These are phyloP conservation scores for Amitus sp. DNA, from an alignment of 2,888 invertebrate species.

Conservation along the genomic window DNA sequence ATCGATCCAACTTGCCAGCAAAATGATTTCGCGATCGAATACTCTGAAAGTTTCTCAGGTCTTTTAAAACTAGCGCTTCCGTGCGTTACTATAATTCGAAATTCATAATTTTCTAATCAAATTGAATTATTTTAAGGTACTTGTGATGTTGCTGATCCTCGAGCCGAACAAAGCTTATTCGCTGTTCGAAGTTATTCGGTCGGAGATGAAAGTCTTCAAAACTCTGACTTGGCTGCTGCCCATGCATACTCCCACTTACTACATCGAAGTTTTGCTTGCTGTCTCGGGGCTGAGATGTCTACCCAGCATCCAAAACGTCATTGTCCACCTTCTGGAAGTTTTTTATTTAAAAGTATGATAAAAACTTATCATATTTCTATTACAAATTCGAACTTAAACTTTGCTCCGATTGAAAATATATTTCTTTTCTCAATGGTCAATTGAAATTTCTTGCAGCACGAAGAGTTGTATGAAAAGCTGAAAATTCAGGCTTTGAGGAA, in stretches of 20 bases:
- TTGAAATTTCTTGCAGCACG: conserved; percentile 34
- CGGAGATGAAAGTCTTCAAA: conserved; percentile 53
- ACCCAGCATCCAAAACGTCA: conserved; percentile 35
- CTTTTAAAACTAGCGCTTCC: too few species aligned
- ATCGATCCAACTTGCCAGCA: conserved; percentile 59
- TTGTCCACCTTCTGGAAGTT: conserved; percentile 45
- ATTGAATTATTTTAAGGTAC: conserved; percentile 43
- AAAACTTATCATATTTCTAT: neutral
- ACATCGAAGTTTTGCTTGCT: conserved; percentile 47
- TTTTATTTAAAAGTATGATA: conserved; percentile 53
- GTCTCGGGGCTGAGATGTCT: conserved; percentile 35
- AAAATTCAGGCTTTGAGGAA: conserved; percentile 24
- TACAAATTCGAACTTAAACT: too few species aligned
- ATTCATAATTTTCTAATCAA: neutral
- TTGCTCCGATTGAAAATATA: neutral
- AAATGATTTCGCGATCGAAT: conserved; percentile 51
- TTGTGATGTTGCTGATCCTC: conserved; percentile 43
- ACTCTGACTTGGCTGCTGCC: conserved; percentile 48
- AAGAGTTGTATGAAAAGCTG: conserved; percentile 38
- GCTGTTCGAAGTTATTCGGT: conserved; percentile 36
- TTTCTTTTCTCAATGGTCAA: neutral
- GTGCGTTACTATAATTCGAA: too few species aligned
- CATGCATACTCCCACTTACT: conserved; percentile 44
- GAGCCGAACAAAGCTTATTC: conserved; percentile 47
- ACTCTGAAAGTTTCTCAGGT: conserved; percentile 48